These are phyloP conservation scores for Poecilobothrus nobilitatus DNA, from an alignment of 2,888 invertebrate genomes.

Conservation along the genomic window DNA sequence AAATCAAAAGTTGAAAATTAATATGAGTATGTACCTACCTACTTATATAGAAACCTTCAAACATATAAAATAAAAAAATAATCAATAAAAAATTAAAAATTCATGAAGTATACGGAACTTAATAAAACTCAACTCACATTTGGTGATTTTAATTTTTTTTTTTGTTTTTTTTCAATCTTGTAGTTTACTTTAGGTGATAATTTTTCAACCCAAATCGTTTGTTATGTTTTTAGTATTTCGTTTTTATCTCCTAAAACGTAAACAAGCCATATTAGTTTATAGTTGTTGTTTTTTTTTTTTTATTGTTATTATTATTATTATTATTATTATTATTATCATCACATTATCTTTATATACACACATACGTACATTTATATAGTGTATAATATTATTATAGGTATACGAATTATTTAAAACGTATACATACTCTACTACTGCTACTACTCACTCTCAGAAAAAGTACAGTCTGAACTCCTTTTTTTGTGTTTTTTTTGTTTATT, in stretches of 20 bases:
- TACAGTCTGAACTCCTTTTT: not conserved
- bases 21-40: too few species aligned
- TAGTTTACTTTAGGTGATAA: not conserved
- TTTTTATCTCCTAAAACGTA: constrained; percentile 3
- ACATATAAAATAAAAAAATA: not conserved
- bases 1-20: too few species aligned
- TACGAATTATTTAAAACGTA: too few species aligned
- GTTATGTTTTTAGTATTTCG: constrained; percentile 4
- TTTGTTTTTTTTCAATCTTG: not conserved
- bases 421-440: not conserved
- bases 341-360: not conserved
- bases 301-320: too few species aligned
- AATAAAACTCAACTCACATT: constrained; percentile 1
- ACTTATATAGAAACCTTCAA: too few species aligned
- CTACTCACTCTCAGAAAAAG: not conserved
- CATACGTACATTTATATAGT: not conserved
- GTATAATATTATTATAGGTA: not conserved
- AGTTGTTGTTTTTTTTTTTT: not conserved
- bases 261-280: constrained; percentile 1
- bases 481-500: not conserved
- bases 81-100: not conserved
- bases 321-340: not conserved
- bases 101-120: not conserved
- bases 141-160: not conserved
- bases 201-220: constrained; percentile 3